These are phyloP conservation scores for Megalurothrips usitatus DNA, from an alignment of 2,888 invertebrate genomes.

Conservation along the genomic window DNA sequence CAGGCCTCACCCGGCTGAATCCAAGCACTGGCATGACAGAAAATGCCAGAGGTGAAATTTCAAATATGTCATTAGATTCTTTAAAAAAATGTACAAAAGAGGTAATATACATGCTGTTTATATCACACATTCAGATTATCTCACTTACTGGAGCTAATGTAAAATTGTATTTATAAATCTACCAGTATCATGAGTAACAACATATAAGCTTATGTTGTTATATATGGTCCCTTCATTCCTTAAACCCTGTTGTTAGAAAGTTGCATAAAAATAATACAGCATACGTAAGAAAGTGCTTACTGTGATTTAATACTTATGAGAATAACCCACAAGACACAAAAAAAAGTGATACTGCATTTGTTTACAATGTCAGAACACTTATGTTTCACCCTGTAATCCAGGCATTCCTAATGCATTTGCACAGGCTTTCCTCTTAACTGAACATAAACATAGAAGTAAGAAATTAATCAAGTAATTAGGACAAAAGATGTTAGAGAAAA, in stretches of 20 bases:
- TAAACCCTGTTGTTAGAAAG: constrained; percentile 20
- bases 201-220: neutral
- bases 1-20: too few species aligned
- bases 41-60: too few species aligned
- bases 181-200: neutral
- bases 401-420: constrained; percentile 15
- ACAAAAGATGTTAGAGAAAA: neutral
- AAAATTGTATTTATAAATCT: neutral
- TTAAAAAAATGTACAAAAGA: too few species aligned
- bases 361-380: neutral
- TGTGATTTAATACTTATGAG: constrained; percentile 25
- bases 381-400: constrained; percentile 17
- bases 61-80: too few species aligned
- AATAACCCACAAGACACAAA: constrained; percentile 5
- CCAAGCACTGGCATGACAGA: too few species aligned
- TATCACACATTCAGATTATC: neutral
- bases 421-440: neutral
- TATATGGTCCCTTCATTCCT: constrained; percentile 24
- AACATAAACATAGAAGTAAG: constrained; percentile 2
- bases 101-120: too few species aligned
- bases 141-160: neutral
- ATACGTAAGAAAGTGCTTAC: neutral
- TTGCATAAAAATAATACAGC: constrained; percentile 9
- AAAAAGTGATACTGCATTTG: neutral
- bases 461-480: neutral